Base-by-base conservation (phyloP, 1,140 invertebrate genomes). In the Patella vulgata region DNA sequence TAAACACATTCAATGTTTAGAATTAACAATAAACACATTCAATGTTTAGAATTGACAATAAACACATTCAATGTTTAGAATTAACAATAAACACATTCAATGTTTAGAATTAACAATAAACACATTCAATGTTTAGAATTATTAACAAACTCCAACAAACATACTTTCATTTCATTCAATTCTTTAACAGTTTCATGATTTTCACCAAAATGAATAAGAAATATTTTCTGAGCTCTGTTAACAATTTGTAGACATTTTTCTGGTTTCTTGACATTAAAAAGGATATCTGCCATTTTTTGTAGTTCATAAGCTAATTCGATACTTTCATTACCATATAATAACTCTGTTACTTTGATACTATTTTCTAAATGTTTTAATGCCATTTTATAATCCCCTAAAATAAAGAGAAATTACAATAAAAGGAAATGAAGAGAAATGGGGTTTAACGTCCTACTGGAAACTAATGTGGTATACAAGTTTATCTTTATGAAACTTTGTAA, bases 231-330 rank as follows among this genome's bases (percentile, higher is more conserved):
- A 0, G 75, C 73, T 60, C 50, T 57, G 12, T 68, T 47, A 17
- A 61, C 62, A 2, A 55, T 47, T 43, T n/a, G 42, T 25, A 69
- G 33, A 1, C 73, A 73, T 40, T 70, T 57, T 23, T 51, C 44
- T 28, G 51, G 52, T 19, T 66, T 19, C 11, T 55, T 43, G 31
- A 44, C 89, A 89, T 80, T 88, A 87, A 71, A 87, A 85, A 64
- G 88, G 85, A 85, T 59, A 43, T 84, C 84, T 23, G 78, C 72
- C 39, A 76, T 74, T 53, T 85, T 85, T 52, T 82, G 85, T 23
- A 89, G 78, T 77, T 89, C 88, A 59, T 86, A 81, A 0, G 82
- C 85, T 56, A 88, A 66, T 79, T 90, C 88, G 48, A 89, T 80
- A 67, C 88, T 89, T 36, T 81, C 77, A 9, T 60, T 62, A 0